Base-by-base conservation (phyloP, 2,888 invertebrate genomes). In the Ophion obscuratus region DNA sequence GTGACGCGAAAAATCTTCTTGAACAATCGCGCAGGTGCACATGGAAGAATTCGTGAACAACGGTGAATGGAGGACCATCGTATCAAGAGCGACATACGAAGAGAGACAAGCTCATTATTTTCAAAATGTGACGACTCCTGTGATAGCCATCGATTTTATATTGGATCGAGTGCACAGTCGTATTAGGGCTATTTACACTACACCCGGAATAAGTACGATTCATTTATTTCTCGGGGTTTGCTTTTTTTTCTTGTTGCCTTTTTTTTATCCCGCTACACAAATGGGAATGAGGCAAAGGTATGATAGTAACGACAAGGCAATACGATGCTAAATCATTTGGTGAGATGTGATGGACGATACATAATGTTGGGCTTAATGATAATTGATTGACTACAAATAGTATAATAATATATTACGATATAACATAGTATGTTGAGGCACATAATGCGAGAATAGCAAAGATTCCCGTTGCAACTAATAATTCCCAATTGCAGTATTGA, bases 21-120 rank as follows among this genome's bases (percentile, higher is more conserved):
- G 2, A 6, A 44, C 40, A 14, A 10, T 20, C 17, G 10, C 17
- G 11, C 62, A 81, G 80, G 24, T 81, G 2, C 40, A 57, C 0
- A 67, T 83, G 75, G 36, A 81, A 0, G 57, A 83, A n/a, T 81
- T 68, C 4, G 14, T 47, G 7, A 1, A 27, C 2, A 88, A 95
- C 53, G 95, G 95, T 0, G 95, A 95, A 70, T 97, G 96, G 96
- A 94, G 95, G 66, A 89, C 96, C 36, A 44, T 94, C 17, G 88
- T 93, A 0, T 93, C 95, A 0, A 91, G 91, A 0, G 91, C 94
- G 14, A 92, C 93, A 10, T 94, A 94, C 53, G 89, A 95, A 66
- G 89, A 94, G 0, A 95, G 95, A 2, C 93, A 93, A 64, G 96
- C 95, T 85, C 92, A 92, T 9, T 95, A 95, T 84, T 95, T 95